Base-by-base conservation (phyloP, 2,888 invertebrate species). In the Tachina lurida region DNA sequence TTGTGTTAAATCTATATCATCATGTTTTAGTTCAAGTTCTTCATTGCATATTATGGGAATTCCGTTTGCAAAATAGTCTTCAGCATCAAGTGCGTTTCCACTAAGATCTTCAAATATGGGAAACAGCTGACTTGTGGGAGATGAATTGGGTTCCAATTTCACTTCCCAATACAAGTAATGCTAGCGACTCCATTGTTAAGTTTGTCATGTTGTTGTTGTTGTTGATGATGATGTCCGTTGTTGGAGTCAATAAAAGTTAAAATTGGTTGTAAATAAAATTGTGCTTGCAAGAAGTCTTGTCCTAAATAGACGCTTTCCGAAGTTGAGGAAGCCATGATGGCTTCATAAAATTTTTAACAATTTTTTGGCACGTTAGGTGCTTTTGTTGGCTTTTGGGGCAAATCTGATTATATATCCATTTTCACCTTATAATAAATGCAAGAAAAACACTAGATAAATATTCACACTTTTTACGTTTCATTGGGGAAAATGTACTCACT, bases 271-370 rank as follows among this genome's bases (percentile, higher is more conserved):
- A 74, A 80, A 87, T 77, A 68, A 86, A 84, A 74, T 86, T 88
- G 78, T 84, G 70, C 76, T 82, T 85, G 87, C 81, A 79, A 90
- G 93, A 93, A 91, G 90, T 93, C 93, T 94, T 93, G 93, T 94
- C 94, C 95, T 94, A 94, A 94, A 93, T 93, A 94, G 94, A 94
- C 94, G 93, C 94, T 94, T 93, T 93, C 94, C 94, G 94, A 94
- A 94, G 94, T 93, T 93, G 93, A 93, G 94, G 95, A 94, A 95
- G 97, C 97, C 97, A 97, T 97, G 92, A 90, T 95, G 97, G 96
- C 96, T 91, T 91, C 85, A 80, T 71, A 82, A 74, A 75, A 60
- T 70, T 88, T 77, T 82, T 74, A 89, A 89, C 87, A 41, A 84
- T 88, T 90, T 90, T 90, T 91, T 88, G 90, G 92, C 92, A 92